Evolutionary conservation across 2,888 invertebrate genomes (phyloP).

Genomic region (Drosophila helvetica): DNA sequence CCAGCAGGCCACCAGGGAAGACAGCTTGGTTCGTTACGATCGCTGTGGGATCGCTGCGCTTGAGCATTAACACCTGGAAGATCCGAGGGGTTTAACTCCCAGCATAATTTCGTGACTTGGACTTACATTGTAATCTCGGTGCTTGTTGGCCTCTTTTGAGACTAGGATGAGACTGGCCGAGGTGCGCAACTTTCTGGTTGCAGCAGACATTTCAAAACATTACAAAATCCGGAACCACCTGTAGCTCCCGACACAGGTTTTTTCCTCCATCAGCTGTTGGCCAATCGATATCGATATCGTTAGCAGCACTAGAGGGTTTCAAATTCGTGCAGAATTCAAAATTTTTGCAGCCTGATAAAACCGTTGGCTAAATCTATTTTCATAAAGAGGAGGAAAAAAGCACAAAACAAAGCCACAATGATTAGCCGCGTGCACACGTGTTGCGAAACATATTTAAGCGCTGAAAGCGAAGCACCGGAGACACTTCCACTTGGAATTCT

Average conservation of each 20-base stretch:
- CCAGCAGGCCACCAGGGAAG: slow-evolving; percentile 93
- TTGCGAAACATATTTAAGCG: slow-evolving; percentile 53
- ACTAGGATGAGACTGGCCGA: slow-evolving; percentile 87
- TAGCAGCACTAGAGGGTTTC: slow-evolving; percentile 41
- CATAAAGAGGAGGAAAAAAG: not conserved
- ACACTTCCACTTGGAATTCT: slow-evolving; percentile 36
- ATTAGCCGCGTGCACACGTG: slow-evolving; percentile 51
- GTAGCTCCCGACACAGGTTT: too few species aligned
- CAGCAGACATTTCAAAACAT: not conserved
- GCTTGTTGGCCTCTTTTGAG: slow-evolving; percentile 64
- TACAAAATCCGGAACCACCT: too few species aligned
- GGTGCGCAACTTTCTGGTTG: slow-evolving; percentile 85
- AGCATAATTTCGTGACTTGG: not conserved
- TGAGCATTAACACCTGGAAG: slow-evolving; percentile 83
- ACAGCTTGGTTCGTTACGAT: slow-evolving; percentile 91
- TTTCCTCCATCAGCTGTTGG: slow-evolving; percentile 28
- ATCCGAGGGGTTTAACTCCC: not conserved
- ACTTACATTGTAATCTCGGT: slow-evolving; percentile 64
- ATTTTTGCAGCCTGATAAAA: slow-evolving; percentile 13
- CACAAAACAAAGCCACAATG: slow-evolving; percentile 16
- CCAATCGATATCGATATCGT: slow-evolving; percentile 20
- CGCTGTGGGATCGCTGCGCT: slow-evolving; percentile 88
- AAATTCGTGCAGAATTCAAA: slow-evolving; percentile 53
- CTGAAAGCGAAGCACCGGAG: not conserved
- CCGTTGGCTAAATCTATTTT: not conserved